Percentiles rank a stretch among this genome's conserved stretches.
Conservation (phyloP, 1,140 invertebrate species). For the Drosophila teissieri region DNA sequence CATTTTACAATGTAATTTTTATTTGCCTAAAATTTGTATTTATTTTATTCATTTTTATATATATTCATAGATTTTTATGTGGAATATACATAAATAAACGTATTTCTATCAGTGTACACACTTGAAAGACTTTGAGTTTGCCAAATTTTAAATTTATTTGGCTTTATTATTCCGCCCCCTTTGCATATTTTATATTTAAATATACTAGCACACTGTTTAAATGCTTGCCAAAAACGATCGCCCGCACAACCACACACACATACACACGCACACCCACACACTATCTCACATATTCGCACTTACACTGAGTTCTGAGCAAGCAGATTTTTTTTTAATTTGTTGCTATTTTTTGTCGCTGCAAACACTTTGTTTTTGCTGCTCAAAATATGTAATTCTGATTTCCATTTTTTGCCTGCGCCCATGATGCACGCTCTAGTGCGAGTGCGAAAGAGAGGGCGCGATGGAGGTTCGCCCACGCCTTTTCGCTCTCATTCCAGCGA, state of each 20-base stretch:
- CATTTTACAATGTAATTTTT: no score
- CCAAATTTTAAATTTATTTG: not conserved
- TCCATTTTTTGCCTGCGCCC: slow-evolving; percentile 56
- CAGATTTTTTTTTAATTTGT: slow-evolving; percentile 68
- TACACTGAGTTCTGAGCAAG: slow-evolving; percentile 61
- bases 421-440: slow-evolving; percentile 33
- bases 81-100: not conserved
- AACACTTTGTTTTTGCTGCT: slow-evolving; percentile 74
- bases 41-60: no score
- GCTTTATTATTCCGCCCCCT: not conserved
- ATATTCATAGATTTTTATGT: no score
- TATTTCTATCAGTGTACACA: not conserved
- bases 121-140: not conserved
- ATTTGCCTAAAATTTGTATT: no score
- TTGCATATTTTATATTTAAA: slow-evolving; percentile 6
- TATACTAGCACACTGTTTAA: slow-evolving; percentile 47
- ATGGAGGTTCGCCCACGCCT: slow-evolving; percentile 47
- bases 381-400: slow-evolving; percentile 71
- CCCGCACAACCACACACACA: slow-evolving; percentile 52
- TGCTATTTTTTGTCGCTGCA: slow-evolving; percentile 56
- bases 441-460: slow-evolving; percentile 1
- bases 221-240: slow-evolving; percentile 72
- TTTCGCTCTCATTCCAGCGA: slow-evolving; percentile 22
- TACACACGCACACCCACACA: slow-evolving; percentile 22
- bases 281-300: slow-evolving; percentile 38